Conservation (phyloP, 2,113 vertebrate species). For the Haliaeetus leucogaster region DNA sequence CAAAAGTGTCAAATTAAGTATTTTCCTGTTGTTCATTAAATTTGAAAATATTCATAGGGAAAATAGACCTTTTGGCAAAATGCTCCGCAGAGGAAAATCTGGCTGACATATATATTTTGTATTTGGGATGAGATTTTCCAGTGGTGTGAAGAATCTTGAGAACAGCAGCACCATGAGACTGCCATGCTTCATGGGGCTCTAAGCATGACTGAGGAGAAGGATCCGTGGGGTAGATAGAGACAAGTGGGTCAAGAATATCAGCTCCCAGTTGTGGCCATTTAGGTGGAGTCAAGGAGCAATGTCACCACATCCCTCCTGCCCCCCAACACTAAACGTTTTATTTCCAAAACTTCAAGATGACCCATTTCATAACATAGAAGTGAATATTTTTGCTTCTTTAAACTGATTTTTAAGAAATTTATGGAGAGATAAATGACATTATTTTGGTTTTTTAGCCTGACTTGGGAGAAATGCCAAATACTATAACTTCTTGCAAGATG, state of each 20-base stretch:
- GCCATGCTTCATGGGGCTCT: not conserved
- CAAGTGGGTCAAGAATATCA: not conserved
- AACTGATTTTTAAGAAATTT: not conserved
- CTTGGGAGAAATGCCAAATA: not conserved
- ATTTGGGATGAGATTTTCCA: not conserved
- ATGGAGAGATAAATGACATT: not conserved
- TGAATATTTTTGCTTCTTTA: not conserved
- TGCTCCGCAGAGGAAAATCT: not conserved
- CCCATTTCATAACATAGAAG: not conserved
- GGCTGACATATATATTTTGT: not conserved
- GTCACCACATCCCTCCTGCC: not conserved
- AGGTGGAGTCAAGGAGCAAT: not conserved
- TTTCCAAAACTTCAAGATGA: not conserved
- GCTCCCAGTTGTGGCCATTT: not conserved
- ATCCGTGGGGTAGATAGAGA: not conserved
- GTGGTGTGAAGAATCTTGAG: not conserved
- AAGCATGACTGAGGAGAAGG: not conserved
- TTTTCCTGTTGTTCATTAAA: not conserved
- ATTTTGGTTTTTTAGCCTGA: not conserved
- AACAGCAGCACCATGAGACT: not conserved
- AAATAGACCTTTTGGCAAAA: not conserved
- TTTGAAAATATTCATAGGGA: not conserved
- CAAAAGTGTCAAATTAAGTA: not conserved
- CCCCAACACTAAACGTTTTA: not conserved
- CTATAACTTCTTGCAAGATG: not conserved